Evolutionary conservation across 2,888 invertebrate genomes (phyloP).

Genomic region (Drosophila cracens): DNA sequence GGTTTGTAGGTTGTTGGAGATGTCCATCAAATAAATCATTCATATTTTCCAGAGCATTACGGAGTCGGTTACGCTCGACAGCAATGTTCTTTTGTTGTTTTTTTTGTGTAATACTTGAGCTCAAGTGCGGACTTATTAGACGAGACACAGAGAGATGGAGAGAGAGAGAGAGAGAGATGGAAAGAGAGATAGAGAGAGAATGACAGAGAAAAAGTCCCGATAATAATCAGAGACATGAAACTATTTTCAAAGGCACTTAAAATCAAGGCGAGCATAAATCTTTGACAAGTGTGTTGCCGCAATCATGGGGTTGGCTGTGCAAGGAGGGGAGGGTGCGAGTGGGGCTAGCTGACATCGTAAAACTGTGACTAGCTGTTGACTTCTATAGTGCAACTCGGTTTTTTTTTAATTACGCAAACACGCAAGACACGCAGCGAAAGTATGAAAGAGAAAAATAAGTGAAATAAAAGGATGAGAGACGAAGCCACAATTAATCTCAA

Average conservation of each 20-base stretch:
- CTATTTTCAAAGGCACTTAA: constrained; percentile 76
- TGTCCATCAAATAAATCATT: background rate
- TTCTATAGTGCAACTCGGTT: constrained; percentile 3
- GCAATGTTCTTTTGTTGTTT: background rate
- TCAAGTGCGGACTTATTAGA: constrained; percentile 1
- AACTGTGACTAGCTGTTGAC: constrained; percentile 55
- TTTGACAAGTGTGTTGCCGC: constrained; percentile 43
- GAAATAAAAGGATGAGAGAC: constrained; percentile 44
- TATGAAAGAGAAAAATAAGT: constrained; percentile 29
- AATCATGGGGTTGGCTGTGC: constrained; percentile 15
- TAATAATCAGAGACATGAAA: constrained; percentile 71
- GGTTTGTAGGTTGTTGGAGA: background rate
- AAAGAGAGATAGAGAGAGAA: background rate
- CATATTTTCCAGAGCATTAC: background rate
- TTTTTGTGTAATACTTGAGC: background rate
- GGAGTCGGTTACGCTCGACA: background rate
- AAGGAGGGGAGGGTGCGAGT: constrained; percentile 2
- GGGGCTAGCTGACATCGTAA: constrained; percentile 49
- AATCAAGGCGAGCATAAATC: constrained; percentile 68
- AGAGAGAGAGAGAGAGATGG: background rate
- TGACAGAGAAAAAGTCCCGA: constrained; percentile 25
- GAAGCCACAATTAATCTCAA: constrained; percentile 65
- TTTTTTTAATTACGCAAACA: constrained; percentile 49
- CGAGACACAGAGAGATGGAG: background rate
- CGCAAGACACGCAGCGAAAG: constrained; percentile 61